Evolutionary conservation across 1,140 invertebrate species (phyloP), one percentile per base, ranked within the genome.

Genomic region (Panagrolaimus sp.): DNA sequence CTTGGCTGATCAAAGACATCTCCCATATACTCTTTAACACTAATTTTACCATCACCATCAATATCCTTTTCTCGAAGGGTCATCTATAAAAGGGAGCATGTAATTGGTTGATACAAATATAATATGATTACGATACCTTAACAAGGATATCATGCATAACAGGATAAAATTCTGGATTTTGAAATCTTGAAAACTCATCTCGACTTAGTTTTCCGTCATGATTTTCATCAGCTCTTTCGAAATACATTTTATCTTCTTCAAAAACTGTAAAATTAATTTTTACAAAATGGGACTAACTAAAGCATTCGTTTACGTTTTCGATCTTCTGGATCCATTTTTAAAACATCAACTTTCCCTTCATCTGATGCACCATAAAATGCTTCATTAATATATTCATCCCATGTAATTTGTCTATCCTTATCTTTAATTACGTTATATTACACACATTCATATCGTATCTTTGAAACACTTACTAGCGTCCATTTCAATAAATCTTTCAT

Each of bases 121-220:
- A 14, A 20, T 45, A 16, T 13, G 25, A 1, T 57, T 27, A 25
- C n/a, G 3, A 8, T 27, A 67, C 72, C 16, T 72, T 62, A 65
- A 96, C 84, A 70, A 96, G 88, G 64, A 90, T 85, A 25, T 89
- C 87, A 75, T 91, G 87, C 93, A 97, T 97, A 77, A 65, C 61
- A 20, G 46, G 23, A 16, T 63, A 43, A 31, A 63, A 42, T 84
- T 96, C 93, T 0, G 95, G 94, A 85, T 93, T 92, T 46, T 90
- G 89, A 82, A 96, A 97, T 9, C 89, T 88, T 75, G 90, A 85
- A 85, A 92, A 96, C 85, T 98, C 95, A 23, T 89, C 85, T 27
- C 87, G 77, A 76, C 90, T 87, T 38, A 98, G 86, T 57, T 85
- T 83, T 3, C 89, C 90, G 85, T 98, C 92, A 51, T 89, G 87